These are phyloP conservation scores for Formica exsecta DNA, from an alignment of 1,140 invertebrate species.

Conservation along the genomic window DNA sequence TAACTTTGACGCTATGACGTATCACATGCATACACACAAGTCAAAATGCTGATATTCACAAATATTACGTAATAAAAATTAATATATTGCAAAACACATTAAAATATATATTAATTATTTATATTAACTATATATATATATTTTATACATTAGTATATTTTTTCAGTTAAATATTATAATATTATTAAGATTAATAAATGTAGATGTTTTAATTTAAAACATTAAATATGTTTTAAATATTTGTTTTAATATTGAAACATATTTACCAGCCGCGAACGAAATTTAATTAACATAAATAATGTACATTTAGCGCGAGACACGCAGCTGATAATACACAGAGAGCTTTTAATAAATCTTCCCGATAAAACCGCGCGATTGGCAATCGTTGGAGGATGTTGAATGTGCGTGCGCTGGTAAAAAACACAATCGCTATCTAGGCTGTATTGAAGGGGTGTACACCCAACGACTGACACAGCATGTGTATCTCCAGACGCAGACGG, in stretches of 20 bases:
- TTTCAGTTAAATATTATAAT: conserved; percentile 2
- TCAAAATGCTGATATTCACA: background rate
- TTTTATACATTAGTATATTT: background rate
- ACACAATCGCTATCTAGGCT: conserved; percentile 62
- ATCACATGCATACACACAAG: background rate
- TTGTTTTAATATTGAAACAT: background rate
- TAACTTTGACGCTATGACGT: background rate
- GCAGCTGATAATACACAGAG: conserved; percentile 16
- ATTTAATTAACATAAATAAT: conserved; percentile 3
- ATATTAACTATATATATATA: background rate
- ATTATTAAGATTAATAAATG: background rate
- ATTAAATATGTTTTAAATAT: background rate
- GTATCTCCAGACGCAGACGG: conserved; percentile 64
- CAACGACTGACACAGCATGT: conserved; percentile 41
- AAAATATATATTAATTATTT: background rate
- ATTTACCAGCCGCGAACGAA: background rate
- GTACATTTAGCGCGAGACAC: conserved; percentile 6
- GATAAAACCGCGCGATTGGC: conserved; percentile 17
- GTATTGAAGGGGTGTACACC: conserved; percentile 70
- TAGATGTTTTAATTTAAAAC: background rate
- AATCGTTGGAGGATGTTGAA: conserved; percentile 43
- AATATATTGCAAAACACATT: background rate
- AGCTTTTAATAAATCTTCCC: conserved; percentile 50
- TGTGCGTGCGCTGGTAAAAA: conserved; percentile 38
- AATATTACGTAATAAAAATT: background rate